Base-by-base conservation (phyloP, 1,140 invertebrate species). In the Rhagoletis pomonella region DNA sequence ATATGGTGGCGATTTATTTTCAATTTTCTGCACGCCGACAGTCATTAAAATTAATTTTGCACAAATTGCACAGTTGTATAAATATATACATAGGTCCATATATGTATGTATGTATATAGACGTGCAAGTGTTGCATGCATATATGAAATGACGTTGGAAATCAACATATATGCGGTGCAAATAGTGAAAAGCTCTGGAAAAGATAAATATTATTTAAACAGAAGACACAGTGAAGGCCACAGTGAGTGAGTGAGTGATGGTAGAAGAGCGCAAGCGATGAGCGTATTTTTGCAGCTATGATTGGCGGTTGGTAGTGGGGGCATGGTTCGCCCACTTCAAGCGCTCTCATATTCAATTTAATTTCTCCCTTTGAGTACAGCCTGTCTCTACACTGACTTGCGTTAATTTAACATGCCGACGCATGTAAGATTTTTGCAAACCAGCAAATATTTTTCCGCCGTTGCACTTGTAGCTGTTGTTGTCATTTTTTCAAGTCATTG, bases 1-100 rank as follows among this genome's bases (percentile, higher is more conserved):
- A 81, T 81, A 81, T 81, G 73, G 44, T n/a, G 73, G 73, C 47
- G 19, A 81, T 81, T 81, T 81, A 81, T 81, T 81, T 81, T 81
- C 73, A 81, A 81, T 81, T 81, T 55, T 29, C 73, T 55, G n/a
- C n/a, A 19, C 73, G 73, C n/a, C 47, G 47, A 1, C 73, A 81
- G 73, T 55, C 47, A 81, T 81, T 29, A 81, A 55, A 81, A 81
- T 81, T 81, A 81, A 81, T 81, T 81, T 81, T 81, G 44, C 73
- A 19, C 39, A 81, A 81, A 81, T 47, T 58, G 73, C 9, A 10
- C 17, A 5, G 14, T 73, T 73, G 67, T 6, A 10, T 42, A 73
- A 10, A 55, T 55, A 55, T 55, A 55, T 55, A 55, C 0, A 55
- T 55, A 55, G 2, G 50, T 7, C 29, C 29, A 29, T 29, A 29